phyloP scores from a whole-genome alignment of 2,113 vertebrate genomes.

The Chloebia gouldiae region DNA sequence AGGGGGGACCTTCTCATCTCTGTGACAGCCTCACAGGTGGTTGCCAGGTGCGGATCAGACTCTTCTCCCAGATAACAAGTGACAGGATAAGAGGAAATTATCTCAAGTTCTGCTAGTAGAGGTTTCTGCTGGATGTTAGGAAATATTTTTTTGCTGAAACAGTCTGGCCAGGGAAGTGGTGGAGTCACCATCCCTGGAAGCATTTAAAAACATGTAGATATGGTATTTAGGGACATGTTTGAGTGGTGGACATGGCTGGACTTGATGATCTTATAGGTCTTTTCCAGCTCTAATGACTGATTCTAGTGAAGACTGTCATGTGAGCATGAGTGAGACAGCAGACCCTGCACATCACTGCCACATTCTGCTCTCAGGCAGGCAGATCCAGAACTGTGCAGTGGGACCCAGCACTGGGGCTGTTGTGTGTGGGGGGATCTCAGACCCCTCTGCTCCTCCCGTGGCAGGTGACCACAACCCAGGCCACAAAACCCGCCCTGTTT shows the following conservation, averaged over 20 bases:
- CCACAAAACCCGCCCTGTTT: neutral
- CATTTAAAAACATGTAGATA: neutral
- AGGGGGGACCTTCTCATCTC: neutral
- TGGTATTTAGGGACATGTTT: neutral
- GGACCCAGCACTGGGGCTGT: neutral
- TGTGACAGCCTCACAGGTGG: neutral
- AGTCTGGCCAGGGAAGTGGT: neutral
- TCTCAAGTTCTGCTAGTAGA: neutral
- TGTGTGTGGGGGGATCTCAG: rapidly evolving
- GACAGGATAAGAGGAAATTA: neutral
- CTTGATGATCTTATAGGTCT: rapidly evolving
- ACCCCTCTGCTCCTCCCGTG: neutral
- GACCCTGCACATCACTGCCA: neutral
- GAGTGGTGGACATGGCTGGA: neutral
- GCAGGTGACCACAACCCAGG: neutral
- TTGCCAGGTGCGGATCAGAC: neutral
- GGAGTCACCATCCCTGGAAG: neutral
- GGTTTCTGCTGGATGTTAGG: neutral
- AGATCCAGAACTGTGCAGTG: neutral
- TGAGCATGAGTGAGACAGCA: neutral
- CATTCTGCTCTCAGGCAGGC: neutral
- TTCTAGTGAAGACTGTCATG: neutral
- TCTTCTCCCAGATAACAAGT: neutral
- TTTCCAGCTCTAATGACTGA: neutral
- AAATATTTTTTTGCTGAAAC: neutral